Percentiles rank a stretch among this genome's conserved stretches.
Evolutionary conservation across 2,113 vertebrate species (phyloP).

Genomic region (Motacilla alba): DNA sequence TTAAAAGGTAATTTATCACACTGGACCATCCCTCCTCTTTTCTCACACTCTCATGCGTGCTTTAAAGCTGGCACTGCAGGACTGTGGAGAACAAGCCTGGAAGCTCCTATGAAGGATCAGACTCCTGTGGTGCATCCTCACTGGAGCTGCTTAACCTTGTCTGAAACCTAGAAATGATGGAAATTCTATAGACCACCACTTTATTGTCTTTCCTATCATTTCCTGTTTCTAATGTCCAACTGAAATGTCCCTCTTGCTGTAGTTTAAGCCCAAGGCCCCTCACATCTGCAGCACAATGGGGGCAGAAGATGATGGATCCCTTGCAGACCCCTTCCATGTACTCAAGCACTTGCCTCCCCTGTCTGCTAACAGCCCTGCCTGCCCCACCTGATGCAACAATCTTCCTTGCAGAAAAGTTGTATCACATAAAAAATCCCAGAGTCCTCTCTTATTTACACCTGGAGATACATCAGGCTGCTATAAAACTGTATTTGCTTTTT

Average conservation of each 20-base stretch:
- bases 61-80: not conserved
- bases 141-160: not conserved
- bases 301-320: not conserved
- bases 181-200: not conserved
- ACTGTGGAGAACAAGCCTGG: not conserved
- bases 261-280: not conserved
- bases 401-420: not conserved
- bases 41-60: rapidly evolving
- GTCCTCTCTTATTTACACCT: not conserved
- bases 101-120: not conserved
- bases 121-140: not conserved
- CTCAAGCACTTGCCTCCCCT: not conserved
- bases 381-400: not conserved
- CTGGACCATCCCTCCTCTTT: not conserved
- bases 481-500: not conserved
- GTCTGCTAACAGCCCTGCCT: not conserved
- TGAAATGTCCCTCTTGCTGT: not conserved
- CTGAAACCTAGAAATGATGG: not conserved
- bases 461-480: not conserved
- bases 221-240: not conserved
- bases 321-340: not conserved
- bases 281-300: not conserved
- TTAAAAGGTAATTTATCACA: not conserved
- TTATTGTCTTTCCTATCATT: not conserved
- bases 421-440: not conserved